Evolutionary conservation across 2,113 vertebrate species (phyloP), one percentile per base, ranked within the genome.

Genomic region (Neoarius graeffei): DNA sequence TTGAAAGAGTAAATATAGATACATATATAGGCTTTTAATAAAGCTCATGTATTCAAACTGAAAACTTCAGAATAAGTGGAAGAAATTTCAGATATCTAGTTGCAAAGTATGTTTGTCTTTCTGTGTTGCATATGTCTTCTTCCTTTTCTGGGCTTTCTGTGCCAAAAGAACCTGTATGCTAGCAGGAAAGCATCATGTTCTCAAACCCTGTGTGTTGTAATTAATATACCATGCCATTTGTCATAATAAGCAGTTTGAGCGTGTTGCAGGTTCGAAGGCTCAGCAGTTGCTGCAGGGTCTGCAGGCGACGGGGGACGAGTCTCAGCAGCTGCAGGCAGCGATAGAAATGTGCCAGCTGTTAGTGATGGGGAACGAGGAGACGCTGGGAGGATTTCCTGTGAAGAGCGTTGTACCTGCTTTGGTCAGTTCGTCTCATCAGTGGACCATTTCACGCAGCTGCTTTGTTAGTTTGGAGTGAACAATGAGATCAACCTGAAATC

Each of bases 331-430:
- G 74, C 98, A 99, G 94, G 97, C 98, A 25, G 98, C 99, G 67
- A 99, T 99, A 90, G 98, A 99, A 94, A 99, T 99, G 98, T 99
- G 98, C 94, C 98, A 99, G 92, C 94, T 99, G 83, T 91, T 99
- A 92, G 98, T 99, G 89, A 99, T 99, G 98, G 98, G 98, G 81
- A 99, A 99, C 81, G 98, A 99, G 94, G 98, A 99, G 95, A 99
- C 98, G 0, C 94, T 99, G 87, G 98, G 98, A 93, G 98, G 98
- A 86, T 99, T 99, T 95, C 98, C 98, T 66, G 98, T 99, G 71
- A 99, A 99, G 93, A 99, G 97, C 91, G 98, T 99, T 64, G 98
- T 99, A 90, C 98, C 98, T 56, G 98, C 98, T 91, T 94, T 99
- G 97, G 98, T 99, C 94, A 96, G 96, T 88, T 5, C 13, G 5